Evolutionary conservation across 92 coral and sea anemone species (phyloP), one percentile per base, ranked within the genome.

Genomic region (Umimayanthus chanpuru): DNA sequence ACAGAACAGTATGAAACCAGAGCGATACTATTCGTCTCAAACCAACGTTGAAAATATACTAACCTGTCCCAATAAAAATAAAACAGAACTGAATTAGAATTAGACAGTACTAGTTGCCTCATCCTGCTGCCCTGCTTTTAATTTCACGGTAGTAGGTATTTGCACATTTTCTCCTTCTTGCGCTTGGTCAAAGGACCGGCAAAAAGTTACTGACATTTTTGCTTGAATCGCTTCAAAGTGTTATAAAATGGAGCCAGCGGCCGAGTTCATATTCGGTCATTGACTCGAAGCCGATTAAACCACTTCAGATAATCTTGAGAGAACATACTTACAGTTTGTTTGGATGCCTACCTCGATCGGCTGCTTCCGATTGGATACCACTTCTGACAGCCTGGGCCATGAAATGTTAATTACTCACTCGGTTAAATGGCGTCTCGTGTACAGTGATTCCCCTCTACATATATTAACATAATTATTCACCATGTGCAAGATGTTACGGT

Each of bases 211-310:
- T 87, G 85, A 76, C 93, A 92, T 81, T 92, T 89, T 76, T 92
- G 94, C 15, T 72, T 58, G 75, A 91, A 92, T 44, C 89, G 76
- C 80, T 86, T 88, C 4, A 83, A 77, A 15, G 85, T 78, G 36
- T 44, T 58, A 38, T 65, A 91, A 79, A 91, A 89, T 92, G 4
- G 94, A 94, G 40, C 97, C 92, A 18, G 84, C 85, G 15, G 90
- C 85, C 92, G 93, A 90, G 65, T 94, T 94, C 88, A 92, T 92
- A 67, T 85, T 94, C 26, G 90, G 95, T 32, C 36, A 32, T 32
- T 50, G 61, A 4, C 67, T 90, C 90, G 58, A 92, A 92, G 23
- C 94, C 95, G 12, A 90, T 44, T 26, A 94, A 88, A 43, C 92
- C 91, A 82, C 93, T 56, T 56, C 65, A 56, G 23, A 2, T 2